Conservation (phyloP, 2,888 invertebrate species). For the Galeopsomyia nigrocyanea region DNA sequence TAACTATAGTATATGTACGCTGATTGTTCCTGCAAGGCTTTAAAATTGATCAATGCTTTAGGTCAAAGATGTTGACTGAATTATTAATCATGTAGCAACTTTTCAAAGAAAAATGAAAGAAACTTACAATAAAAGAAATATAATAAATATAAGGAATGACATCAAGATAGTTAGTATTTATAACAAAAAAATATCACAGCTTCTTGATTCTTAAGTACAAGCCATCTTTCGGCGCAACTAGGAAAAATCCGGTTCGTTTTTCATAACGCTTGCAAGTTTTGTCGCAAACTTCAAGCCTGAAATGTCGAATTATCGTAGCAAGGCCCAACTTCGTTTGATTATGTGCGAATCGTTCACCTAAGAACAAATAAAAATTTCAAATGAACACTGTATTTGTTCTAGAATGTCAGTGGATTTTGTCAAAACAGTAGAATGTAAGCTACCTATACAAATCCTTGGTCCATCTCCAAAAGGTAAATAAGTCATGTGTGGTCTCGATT, state of each 20-base stretch:
- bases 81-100: too few relatives aligned
- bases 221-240: slow-evolving; percentile 51
- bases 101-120: neutral
- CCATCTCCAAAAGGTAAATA: slow-evolving; percentile 53
- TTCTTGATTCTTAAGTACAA: slow-evolving; percentile 53
- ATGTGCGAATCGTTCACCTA: slow-evolving; percentile 50
- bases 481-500: slow-evolving; percentile 48
- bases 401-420: too few relatives aligned
- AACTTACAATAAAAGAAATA: neutral
- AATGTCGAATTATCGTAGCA: slow-evolving; percentile 56
- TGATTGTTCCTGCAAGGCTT: too few relatives aligned
- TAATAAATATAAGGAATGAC: neutral
- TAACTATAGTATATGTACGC: too few relatives aligned
- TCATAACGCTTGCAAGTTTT: slow-evolving; percentile 51
- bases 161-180: neutral
- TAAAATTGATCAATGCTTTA: too few relatives aligned
- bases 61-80: too few relatives aligned
- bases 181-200: neutral
- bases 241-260: slow-evolving; percentile 14
- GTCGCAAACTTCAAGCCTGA: slow-evolving; percentile 57
- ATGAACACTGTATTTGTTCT: too few relatives aligned
- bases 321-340: slow-evolving; percentile 61
- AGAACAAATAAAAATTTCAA: neutral
- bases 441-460: slow-evolving; percentile 54
- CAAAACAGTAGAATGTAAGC: too few relatives aligned